Conservation (phyloP, 1,140 invertebrate species). For the Atopsyche davidsoni region DNA sequence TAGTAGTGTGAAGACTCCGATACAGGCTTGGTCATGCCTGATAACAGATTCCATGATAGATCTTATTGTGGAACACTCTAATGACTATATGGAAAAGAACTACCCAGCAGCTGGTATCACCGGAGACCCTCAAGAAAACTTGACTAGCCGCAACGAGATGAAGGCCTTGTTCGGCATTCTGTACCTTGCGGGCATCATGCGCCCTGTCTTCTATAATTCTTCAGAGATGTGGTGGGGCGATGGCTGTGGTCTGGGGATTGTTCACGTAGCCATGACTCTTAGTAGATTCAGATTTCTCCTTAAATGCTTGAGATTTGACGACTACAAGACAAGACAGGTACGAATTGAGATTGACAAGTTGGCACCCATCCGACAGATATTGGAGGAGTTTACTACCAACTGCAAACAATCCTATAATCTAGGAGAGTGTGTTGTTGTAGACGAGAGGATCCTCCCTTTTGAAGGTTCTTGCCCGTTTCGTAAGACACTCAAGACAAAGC, state of each 20-base stretch:
- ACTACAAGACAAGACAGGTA: conserved; percentile 18
- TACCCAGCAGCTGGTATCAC: conserved; percentile 19
- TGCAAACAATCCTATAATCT: conserved; percentile 44
- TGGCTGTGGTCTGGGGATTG: conserved; percentile 40
- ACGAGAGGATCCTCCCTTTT: conserved; percentile 46
- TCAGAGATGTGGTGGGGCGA: conserved; percentile 44
- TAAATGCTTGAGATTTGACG: conserved; percentile 45
- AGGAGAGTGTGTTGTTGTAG: conserved; percentile 39
- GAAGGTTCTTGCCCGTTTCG: conserved; percentile 46
- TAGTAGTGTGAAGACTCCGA: conserved; percentile 34
- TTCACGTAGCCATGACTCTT: conserved; percentile 42
- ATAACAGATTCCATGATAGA: conserved; percentile 45
- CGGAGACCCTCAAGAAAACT: conserved; percentile 22
- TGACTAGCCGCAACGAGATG: conserved; percentile 41
- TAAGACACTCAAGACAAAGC: conserved; percentile 44
- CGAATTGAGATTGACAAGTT: conserved; percentile 38
- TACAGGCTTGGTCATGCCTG: conserved; percentile 44
- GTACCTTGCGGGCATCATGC: conserved; percentile 45
- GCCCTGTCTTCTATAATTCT: conserved; percentile 41
- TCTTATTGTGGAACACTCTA: conserved; percentile 43
- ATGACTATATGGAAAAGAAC: conserved; percentile 38
- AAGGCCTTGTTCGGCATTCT: conserved; percentile 48
- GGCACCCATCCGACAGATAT: conserved; percentile 44
- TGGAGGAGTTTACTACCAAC: conserved; percentile 46
- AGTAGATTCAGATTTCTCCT: conserved; percentile 47